Conservation (phyloP, 2,888 invertebrate species). For the Leptogaster cylindrica region DNA sequence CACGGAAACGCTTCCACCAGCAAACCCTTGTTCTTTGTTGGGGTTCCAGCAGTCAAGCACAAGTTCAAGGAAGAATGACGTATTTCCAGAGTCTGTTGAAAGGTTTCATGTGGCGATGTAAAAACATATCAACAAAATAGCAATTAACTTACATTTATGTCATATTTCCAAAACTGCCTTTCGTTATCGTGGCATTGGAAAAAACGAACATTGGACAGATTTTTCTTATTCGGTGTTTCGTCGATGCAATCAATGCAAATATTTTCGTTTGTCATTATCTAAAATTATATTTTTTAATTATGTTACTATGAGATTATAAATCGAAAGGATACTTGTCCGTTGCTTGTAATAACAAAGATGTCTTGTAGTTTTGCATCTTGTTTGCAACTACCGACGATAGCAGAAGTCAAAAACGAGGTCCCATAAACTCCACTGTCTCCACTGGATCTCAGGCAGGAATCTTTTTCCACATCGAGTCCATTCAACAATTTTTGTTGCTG, state of each 20-base stretch:
- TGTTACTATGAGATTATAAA: not conserved
- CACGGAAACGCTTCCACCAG: slow-evolving; percentile 55
- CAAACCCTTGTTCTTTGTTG: slow-evolving; percentile 50
- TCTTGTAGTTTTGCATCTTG: slow-evolving; percentile 63
- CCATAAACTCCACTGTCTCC: slow-evolving; percentile 54
- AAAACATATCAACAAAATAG: too few relatives aligned
- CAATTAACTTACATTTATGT: slow-evolving; percentile 59
- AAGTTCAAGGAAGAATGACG: slow-evolving; percentile 55
- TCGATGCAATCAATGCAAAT: slow-evolving; percentile 78
- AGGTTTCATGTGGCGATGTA: too few relatives aligned
- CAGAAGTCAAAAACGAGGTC: slow-evolving; percentile 50
- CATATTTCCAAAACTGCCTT: slow-evolving; percentile 58
- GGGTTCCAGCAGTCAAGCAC: slow-evolving; percentile 56
- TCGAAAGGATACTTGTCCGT: slow-evolving; percentile 63
- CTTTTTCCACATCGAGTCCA: slow-evolving; percentile 55
- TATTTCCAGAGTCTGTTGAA: slow-evolving; percentile 59
- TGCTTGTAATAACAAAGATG: slow-evolving; percentile 72
- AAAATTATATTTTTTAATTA: not conserved
- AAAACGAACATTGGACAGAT: slow-evolving; percentile 54
- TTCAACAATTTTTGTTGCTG: slow-evolving; percentile 53
- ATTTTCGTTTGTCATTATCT: slow-evolving; percentile 85
- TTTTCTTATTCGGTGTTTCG: slow-evolving; percentile 49
- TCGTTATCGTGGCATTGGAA: slow-evolving; percentile 54
- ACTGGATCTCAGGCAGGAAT: slow-evolving; percentile 56
- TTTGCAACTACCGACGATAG: slow-evolving; percentile 57